Evolutionary conservation across 2,888 invertebrate species (phyloP).

Genomic region (Sipunculus nudus): DNA sequence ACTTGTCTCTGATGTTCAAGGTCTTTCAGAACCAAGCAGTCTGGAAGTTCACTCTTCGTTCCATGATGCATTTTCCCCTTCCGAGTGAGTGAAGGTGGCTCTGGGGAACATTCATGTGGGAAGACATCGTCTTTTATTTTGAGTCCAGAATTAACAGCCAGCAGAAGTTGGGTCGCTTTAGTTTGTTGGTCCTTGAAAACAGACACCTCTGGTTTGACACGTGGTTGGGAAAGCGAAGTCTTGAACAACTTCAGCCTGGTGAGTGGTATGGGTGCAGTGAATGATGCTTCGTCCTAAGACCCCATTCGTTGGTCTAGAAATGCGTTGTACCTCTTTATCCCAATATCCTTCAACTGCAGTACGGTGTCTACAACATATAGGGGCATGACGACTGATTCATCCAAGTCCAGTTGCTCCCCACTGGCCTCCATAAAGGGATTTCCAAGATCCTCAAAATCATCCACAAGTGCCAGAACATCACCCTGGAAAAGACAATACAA

Average conservation of each 20-base stretch:
- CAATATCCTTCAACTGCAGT: conserved; percentile 7
- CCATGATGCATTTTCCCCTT: conserved; percentile 10
- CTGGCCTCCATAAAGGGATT: conserved; percentile 23
- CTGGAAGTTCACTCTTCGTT: conserved; percentile 14
- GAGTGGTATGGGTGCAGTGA: neutral
- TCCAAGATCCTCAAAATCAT: conserved; percentile 22
- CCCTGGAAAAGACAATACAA: conserved; percentile 7
- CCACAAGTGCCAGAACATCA: conserved; percentile 20
- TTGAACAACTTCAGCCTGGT: conserved; percentile 10
- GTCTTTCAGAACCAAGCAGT: conserved; percentile 17
- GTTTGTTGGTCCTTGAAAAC: conserved; percentile 15
- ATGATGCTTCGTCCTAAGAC: neutral
- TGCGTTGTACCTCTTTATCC: neutral
- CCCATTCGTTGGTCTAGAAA: neutral
- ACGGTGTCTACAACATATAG: conserved; percentile 16
- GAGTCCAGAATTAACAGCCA: conserved; percentile 15
- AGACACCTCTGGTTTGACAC: conserved; percentile 11
- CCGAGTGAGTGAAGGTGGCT: conserved; percentile 12
- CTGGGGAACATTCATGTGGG: conserved; percentile 4
- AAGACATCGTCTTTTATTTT: conserved; percentile 7
- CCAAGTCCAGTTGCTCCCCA: conserved; percentile 12
- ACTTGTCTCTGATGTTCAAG: conserved; percentile 11
- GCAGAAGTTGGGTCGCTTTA: conserved; percentile 14
- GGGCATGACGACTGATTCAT: conserved; percentile 7
- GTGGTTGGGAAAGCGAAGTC: conserved; percentile 3